phyloP scores from a whole-genome alignment of 1,140 invertebrate genomes.

The Tetraneura akinire region DNA sequence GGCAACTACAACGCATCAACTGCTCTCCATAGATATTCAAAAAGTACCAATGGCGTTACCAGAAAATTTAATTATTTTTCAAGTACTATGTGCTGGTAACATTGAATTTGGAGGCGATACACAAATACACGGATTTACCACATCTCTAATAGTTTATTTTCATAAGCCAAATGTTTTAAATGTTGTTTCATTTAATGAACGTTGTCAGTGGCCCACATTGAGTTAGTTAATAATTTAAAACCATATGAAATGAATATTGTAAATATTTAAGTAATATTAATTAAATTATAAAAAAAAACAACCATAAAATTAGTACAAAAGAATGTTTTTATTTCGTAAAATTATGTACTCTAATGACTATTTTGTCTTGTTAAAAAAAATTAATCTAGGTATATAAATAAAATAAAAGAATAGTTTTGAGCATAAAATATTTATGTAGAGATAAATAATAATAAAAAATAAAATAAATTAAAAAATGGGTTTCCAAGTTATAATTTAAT shows the following conservation, averaged over 20 bases:
- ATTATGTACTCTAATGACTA: neutral
- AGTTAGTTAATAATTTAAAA: neutral
- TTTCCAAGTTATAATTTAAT: slow-evolving; percentile 7
- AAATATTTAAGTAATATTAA: neutral
- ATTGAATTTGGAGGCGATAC: slow-evolving; percentile 11
- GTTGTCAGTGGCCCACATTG: slow-evolving; percentile 31
- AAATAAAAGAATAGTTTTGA: slow-evolving; percentile 27
- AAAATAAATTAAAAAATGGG: too few relatives aligned
- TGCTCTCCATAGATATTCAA: neutral
- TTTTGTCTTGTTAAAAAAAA: slow-evolving; percentile 18
- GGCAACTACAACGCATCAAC: slow-evolving; percentile 27
- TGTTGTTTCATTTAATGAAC: slow-evolving; percentile 33
- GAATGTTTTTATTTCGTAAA: slow-evolving; percentile 2
- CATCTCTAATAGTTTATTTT: slow-evolving; percentile 25
- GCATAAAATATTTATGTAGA: slow-evolving; percentile 1
- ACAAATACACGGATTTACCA: slow-evolving; percentile 14
- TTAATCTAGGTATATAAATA: neutral
- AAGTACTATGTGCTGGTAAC: slow-evolving; percentile 22
- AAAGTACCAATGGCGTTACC: neutral
- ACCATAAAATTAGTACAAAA: neutral
- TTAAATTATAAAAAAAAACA: neutral
- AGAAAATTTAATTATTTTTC: neutral
- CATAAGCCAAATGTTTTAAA: neutral
- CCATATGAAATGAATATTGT: neutral
- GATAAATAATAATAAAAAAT: neutral